Conservation (phyloP, 2,888 invertebrate genomes). For the Synanthedon andrenaeformis region DNA sequence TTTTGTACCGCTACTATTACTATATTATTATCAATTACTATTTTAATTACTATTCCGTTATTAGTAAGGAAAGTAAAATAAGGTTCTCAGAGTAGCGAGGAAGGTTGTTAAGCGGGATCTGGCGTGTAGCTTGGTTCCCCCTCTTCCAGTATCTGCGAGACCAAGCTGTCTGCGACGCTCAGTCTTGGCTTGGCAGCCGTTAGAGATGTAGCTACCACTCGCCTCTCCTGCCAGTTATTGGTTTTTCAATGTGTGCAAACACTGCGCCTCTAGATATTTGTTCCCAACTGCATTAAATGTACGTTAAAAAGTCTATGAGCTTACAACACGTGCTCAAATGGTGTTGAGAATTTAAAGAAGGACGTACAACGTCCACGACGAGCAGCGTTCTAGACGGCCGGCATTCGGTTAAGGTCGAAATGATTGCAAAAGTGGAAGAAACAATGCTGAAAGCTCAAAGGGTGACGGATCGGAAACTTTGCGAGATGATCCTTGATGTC, state of each 20-base stretch:
- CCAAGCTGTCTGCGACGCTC: not conserved
- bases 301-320: not conserved
- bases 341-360: not conserved
- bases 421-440: not conserved
- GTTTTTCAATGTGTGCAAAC: not conserved
- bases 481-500: not conserved
- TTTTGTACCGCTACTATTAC: no score
- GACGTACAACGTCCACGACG: not conserved
- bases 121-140: no score
- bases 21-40: no score
- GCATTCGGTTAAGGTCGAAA: not conserved
- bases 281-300: not conserved
- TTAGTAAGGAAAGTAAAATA: no score
- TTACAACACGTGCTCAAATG: not conserved
- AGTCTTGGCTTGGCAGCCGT: not conserved
- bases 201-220: not conserved
- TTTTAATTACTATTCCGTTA: no score
- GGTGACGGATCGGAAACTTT: not conserved
- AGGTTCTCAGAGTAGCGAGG: no score
- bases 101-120: not conserved
- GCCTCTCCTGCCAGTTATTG: not conserved
- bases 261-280: not conserved
- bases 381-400: not conserved
- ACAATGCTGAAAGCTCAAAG: not conserved
- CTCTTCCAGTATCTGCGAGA: no score